Base-by-base conservation (phyloP, 2,113 vertebrate genomes). In the Hoplias malabaricus region DNA sequence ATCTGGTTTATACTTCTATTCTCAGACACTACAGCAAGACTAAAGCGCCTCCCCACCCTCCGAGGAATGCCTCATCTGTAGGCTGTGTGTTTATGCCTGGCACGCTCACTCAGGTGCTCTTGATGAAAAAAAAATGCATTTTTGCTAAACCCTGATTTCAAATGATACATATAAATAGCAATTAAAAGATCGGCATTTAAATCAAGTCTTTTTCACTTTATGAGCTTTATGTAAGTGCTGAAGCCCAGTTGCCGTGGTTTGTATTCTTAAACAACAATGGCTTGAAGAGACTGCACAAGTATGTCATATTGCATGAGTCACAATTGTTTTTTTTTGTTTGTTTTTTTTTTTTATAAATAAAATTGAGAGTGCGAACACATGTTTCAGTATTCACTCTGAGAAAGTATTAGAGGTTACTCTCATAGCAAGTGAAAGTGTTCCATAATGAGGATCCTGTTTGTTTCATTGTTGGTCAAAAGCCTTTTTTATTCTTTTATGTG, bases 21-120 rank as follows among this genome's bases (percentile, higher is more conserved):
- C 76, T 66, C 59, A 36, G 53, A 75, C 71, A 34, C 74, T 57
- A 71, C 48, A 70, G 67, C 72, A 54, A 57, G 34, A 69, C 75
- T 65, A 75, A 63, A 69, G 61, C 48, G 56, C 40, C 59, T 69
- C 19, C 70, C 48, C 5, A 16, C 59, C 27, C 63, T 61, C 54
- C 27, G 75, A 82, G 48, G 75, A 82, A 56, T 68, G 67, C 48
- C 75, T 75, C 77, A 66, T 71, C 66, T 75, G 43, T 65, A 54
- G 75, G 81, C 81, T 14, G 59, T 82, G 74, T 66, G 36, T 82
- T 56, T 68, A 70, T 79, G 73, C 77, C 77, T 82, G 67, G 61
- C 65, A 69, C 63, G 66, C 80, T 78, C 65, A 72, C 48, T 76
- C 74, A 76, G 74, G 74, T 76, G 62, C 74, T 73, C 53, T 72